Evolutionary conservation across 2,888 invertebrate species (phyloP).

Genomic region (Cyrtodaria siliqua): DNA sequence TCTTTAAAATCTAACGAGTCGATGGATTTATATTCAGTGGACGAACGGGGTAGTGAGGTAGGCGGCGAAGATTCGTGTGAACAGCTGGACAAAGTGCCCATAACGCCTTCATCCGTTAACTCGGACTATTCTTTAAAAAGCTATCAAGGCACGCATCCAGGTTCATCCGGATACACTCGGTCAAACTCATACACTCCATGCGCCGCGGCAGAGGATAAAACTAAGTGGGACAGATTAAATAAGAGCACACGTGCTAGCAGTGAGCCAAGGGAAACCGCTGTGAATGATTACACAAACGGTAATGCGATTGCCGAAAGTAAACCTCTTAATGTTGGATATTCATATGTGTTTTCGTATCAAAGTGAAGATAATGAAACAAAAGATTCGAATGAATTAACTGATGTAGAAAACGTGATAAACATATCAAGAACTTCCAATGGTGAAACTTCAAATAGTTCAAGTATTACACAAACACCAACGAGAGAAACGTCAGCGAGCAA

Average conservation of each 20-base stretch:
- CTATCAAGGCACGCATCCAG: constrained; percentile 20
- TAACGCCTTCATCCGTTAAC: constrained; percentile 38
- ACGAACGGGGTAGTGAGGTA: constrained; percentile 29
- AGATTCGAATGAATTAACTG: constrained; percentile 24
- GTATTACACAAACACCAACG: constrained; percentile 3
- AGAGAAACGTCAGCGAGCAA: constrained; percentile 2
- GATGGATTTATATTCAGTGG: constrained; percentile 29
- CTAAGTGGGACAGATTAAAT: constrained; percentile 24
- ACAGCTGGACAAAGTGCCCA: constrained; percentile 11
- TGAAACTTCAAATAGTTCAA: too few relatives aligned
- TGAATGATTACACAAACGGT: constrained; percentile 16
- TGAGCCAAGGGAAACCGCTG: constrained; percentile 44
- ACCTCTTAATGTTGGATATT: constrained; percentile 61
- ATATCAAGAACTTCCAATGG: constrained; percentile 13
- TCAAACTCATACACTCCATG: constrained; percentile 50
- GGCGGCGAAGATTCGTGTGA: constrained; percentile 22
- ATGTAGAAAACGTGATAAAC: constrained; percentile 40
- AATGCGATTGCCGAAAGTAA: constrained; percentile 20
- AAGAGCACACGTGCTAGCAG: constrained; percentile 29
- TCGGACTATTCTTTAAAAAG: constrained; percentile 39
- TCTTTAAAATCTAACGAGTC: constrained; percentile 57
- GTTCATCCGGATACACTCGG: constrained; percentile 27
- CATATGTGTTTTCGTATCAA: constrained; percentile 33
- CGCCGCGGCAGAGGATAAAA: constrained; percentile 29
- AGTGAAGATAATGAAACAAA: constrained; percentile 21